Base-by-base conservation (phyloP, 2,113 vertebrate genomes). In the Phyllostomus hastatus region DNA sequence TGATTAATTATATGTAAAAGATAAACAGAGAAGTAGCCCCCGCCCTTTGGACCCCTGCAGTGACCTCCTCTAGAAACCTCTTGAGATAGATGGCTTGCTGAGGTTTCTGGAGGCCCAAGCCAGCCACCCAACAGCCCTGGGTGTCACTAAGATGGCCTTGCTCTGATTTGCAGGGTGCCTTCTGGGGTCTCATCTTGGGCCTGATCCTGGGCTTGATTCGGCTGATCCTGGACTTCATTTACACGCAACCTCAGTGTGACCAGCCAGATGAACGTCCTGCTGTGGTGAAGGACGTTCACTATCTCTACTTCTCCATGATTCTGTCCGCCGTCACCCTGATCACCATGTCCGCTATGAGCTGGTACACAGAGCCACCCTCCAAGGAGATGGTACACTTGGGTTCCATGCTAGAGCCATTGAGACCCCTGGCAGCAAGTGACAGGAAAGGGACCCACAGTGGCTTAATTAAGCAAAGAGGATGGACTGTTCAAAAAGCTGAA, bases 301-400 rank as follows among this genome's bases (percentile, higher is more conserved):
- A 99, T 89, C 98, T 99, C 69, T 99, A 99, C 98, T 99, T 99
- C 98, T 99, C 99, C 96, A 98, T 98, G 94, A 95, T 99, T 52
- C 98, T 99, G 97, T 98, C 99, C 0, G 20, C 98, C 2, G 26
- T 99, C 97, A 99, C 99, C 9, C 92, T 99, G 31, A 14, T 97
- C 43, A 98, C 99, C 0, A 97, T 99, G 96, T 98, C 99, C 38
- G 52, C 78, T 0, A 97, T 99, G 92, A 99, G 99, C 96, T 87
- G 99, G 98, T 95, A 98, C 76, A 99, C 99, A 0, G 98, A 98
- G 95, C 95, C 99, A 16, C 97, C 98, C 66, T 94, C 98, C 69
- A 20, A 98, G 92, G 94, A 99, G 97, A 99, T 99, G 98, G 99
- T 98, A 96, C 24, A 72, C 97, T 28, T 24, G 78, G 38, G 57